These are phyloP conservation scores for Elaeidobius kamerunicus DNA, from an alignment of 2,888 invertebrate genomes.

Conservation along the genomic window DNA sequence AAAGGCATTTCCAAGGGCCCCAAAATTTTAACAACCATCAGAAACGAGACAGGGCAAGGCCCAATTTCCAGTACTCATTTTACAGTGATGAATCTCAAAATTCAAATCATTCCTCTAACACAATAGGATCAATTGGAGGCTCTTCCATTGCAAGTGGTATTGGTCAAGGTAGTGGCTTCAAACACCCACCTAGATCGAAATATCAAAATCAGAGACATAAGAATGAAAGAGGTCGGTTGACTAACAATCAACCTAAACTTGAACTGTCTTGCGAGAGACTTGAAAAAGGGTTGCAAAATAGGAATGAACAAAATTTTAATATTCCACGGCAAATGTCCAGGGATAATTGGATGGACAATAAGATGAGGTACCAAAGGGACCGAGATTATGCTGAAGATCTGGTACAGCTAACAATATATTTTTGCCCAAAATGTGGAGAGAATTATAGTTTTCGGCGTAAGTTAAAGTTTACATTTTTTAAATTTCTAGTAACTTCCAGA, in stretches of 20 bases:
- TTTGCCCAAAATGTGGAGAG: slow-evolving; percentile 18
- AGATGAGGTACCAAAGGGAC: neutral
- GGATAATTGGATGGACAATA: neutral
- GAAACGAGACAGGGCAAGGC: neutral
- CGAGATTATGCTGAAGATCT: neutral
- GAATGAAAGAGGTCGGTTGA: no score
- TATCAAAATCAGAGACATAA: no score
- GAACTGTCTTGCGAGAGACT: no score
- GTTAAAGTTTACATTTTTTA: no score
- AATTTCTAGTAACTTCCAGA: no score
- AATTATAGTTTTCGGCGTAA: slow-evolving; percentile 13
- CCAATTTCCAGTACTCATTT: slow-evolving; percentile 1
- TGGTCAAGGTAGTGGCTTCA: neutral
- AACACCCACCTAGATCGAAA: no score
- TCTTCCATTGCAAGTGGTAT: neutral
- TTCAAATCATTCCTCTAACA: slow-evolving; percentile 1
- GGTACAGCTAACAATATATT: slow-evolving; percentile 11
- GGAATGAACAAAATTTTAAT: neutral
- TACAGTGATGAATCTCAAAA: slow-evolving; percentile 5
- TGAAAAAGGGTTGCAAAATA: no score
- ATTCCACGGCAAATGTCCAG: neutral
- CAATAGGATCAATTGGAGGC: neutral
- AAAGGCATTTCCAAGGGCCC: neutral
- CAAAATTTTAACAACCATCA: neutral
- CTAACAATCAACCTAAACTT: no score